Percentiles rank a stretch among this genome's conserved stretches.
Conservation (phyloP, 2,797 vertebrate species). For the Diplodus puntazzo region DNA sequence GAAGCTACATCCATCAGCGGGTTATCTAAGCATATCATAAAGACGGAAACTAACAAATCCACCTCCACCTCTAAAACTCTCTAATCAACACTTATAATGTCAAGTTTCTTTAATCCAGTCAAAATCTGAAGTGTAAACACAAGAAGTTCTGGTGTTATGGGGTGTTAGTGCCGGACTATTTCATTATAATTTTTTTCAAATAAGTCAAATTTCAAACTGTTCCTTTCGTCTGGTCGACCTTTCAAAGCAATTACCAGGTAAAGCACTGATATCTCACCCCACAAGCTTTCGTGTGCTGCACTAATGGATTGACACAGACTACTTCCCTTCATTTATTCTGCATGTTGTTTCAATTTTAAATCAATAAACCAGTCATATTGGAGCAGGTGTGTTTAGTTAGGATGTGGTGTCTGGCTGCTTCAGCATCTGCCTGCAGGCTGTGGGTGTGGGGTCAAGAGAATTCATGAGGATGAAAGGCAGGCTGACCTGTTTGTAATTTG, state of each 20-base stretch:
- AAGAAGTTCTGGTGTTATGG: background rate
- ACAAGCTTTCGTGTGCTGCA: background rate
- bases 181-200: background rate
- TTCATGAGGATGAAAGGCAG: conserved; percentile 26
- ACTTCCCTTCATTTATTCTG: background rate
- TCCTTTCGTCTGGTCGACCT: background rate
- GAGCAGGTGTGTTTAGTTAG: conserved; percentile 71
- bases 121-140: background rate
- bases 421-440: conserved; percentile 52
- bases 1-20: background rate
- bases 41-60: background rate
- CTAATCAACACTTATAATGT: background rate
- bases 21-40: background rate
- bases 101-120: background rate
- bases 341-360: conserved; percentile 25
- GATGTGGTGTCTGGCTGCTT: conserved; percentile 56
- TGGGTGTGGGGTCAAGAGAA: conserved; percentile 32
- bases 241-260: background rate
- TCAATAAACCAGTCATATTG: conserved; percentile 23
- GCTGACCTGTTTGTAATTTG: conserved; percentile 68
- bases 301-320: background rate
- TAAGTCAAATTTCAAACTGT: background rate
- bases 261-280: background rate
- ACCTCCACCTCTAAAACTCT: background rate
- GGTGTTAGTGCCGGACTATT: background rate